Conservation (phyloP, 1,140 invertebrate species). For the Venturia canescens region DNA sequence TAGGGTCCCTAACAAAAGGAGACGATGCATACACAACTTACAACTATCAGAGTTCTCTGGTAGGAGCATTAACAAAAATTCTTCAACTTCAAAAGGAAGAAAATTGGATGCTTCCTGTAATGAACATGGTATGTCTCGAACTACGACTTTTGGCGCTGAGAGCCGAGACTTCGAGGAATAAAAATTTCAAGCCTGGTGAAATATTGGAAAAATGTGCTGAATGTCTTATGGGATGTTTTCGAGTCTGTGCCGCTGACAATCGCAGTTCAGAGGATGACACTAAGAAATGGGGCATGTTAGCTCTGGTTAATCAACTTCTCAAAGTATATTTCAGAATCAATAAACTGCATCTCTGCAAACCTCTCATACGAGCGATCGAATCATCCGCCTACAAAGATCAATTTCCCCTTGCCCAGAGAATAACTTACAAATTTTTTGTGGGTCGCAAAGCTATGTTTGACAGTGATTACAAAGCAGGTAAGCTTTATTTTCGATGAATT, state of each 20-base stretch:
- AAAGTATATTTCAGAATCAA: constrained; percentile 99
- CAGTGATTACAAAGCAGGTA: constrained; percentile 92
- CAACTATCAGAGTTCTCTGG: constrained; percentile 85
- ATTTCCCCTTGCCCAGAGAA: constrained; percentile 91
- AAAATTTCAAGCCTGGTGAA: constrained; percentile 82
- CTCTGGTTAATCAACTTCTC: constrained; percentile 96
- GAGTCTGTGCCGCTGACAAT: constrained; percentile 97
- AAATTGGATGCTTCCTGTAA: constrained; percentile 95
- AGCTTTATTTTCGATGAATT: constrained; percentile 39
- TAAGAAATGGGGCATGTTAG: constrained; percentile 97
- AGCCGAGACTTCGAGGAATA: constrained; percentile 81
- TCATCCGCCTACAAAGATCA: constrained; percentile 92
- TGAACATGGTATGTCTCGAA: constrained; percentile 93
- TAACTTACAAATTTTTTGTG: constrained; percentile 98
- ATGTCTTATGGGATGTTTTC: constrained; percentile 94
- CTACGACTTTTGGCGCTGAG: constrained; percentile 89
- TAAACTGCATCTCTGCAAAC: constrained; percentile 97
- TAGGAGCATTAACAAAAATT: constrained; percentile 89
- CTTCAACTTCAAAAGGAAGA: constrained; percentile 94
- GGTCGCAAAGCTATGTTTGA: constrained; percentile 99
- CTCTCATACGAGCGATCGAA: constrained; percentile 96
- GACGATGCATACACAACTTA: constrained; percentile 86
- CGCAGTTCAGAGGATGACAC: constrained; percentile 88
- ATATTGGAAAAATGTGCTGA: constrained; percentile 96
- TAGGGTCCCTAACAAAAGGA: constrained; percentile 81